A percentile compares a stretch with the other conserved stretches of the same genome.
phyloP scores from a whole-genome alignment of 2,113 vertebrate species.

The Entosphenus tridentatus region DNA sequence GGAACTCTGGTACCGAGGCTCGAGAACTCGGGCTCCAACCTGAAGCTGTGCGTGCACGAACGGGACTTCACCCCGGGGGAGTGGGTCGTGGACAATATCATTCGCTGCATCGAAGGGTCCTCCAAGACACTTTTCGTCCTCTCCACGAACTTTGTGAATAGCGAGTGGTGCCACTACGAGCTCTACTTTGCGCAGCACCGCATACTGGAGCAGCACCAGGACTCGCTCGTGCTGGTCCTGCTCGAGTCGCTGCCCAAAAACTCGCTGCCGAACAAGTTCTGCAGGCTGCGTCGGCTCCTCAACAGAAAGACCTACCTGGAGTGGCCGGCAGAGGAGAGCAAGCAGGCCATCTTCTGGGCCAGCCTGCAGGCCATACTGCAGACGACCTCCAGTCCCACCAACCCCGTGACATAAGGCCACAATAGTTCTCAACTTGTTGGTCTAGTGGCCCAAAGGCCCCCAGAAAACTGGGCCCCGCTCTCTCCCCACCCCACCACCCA shows the following conservation, averaged over 20 bases:
- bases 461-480: too few relatives aligned
- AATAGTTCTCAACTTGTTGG: too few relatives aligned
- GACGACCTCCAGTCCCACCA: too few relatives aligned
- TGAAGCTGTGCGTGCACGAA: slow-evolving; percentile 11
- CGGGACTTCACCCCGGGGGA: slow-evolving; percentile 11
- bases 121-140: slow-evolving; percentile 11
- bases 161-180: slow-evolving; percentile 12
- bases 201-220: slow-evolving; percentile 15
- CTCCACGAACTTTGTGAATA: slow-evolving; percentile 9
- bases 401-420: too few relatives aligned
- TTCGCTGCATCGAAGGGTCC: slow-evolving; percentile 8
- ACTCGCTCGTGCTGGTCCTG: slow-evolving; percentile 23
- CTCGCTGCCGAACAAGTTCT: slow-evolving; percentile 21
- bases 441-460: too few relatives aligned
- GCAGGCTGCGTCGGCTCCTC: slow-evolving; percentile 20
- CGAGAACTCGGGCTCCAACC: slow-evolving; percentile 4
- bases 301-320: slow-evolving; percentile 11
- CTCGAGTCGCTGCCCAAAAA: slow-evolving; percentile 22
- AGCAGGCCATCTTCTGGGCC: slow-evolving; percentile 9
- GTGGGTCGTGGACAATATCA: slow-evolving; percentile 10
- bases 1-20: slow-evolving; percentile 6
- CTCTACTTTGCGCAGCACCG: slow-evolving; percentile 19
- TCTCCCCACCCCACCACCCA: too few relatives aligned
- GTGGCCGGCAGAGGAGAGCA: slow-evolving; percentile 9
- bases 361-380: neutral